Conservation (phyloP, 92 coral and sea anemone species). For the Parazoanthus atlanticus region DNA sequence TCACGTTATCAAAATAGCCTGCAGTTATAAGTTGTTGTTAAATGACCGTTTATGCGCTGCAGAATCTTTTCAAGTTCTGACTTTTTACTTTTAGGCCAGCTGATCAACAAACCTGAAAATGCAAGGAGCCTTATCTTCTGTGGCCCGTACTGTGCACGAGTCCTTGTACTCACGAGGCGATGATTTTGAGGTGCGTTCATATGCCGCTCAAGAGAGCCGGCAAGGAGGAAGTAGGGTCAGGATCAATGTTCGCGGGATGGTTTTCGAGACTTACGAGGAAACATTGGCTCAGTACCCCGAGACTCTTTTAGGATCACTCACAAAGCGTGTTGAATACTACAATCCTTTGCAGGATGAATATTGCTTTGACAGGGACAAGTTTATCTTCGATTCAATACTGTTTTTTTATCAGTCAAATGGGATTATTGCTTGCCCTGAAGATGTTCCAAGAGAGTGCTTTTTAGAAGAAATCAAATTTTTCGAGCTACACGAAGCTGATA, state of each 20-base stretch:
- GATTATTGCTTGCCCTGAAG: conserved; percentile 89
- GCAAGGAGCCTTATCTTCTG: conserved; percentile 37
- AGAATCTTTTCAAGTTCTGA: too few species aligned
- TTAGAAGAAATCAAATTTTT: conserved; percentile 87
- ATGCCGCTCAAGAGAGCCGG: conserved; percentile 12
- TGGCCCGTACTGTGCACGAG: conserved; percentile 24
- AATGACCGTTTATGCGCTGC: too few species aligned
- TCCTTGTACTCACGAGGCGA: conserved; percentile 21
- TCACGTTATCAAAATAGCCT: too few species aligned
- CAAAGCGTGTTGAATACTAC: conserved; percentile 73
- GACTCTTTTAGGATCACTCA: conserved; percentile 81
- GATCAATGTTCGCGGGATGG: conserved; percentile 88
- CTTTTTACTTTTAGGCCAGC: background rate
- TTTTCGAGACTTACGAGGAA: conserved; percentile 90
- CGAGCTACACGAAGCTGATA: conserved; percentile 85
- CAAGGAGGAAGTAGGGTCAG: conserved; percentile 62
- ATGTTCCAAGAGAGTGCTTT: conserved; percentile 85
- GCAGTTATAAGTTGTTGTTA: too few species aligned
- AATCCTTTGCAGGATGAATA: conserved; percentile 79
- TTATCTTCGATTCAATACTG: conserved; percentile 83
- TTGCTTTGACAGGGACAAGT: conserved; percentile 88
- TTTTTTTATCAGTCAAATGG: conserved; percentile 96
- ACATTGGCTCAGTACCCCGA: conserved; percentile 93
- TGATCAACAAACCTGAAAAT: background rate
- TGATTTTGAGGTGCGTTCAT: conserved; percentile 26